Base-by-base conservation (phyloP, 1,140 invertebrate species). In the Olivierus martensii region DNA sequence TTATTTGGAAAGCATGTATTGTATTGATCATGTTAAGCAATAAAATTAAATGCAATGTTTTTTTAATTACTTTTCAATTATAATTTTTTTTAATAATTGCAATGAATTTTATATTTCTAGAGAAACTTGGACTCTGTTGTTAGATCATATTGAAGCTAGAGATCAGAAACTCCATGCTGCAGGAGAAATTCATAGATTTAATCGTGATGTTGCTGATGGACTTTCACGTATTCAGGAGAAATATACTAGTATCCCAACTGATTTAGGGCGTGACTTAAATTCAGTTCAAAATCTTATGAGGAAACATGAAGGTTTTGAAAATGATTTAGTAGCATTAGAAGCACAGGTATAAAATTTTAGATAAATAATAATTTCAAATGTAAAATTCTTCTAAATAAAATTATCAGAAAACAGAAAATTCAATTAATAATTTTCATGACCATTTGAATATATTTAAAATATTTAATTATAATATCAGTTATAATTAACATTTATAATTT, bases 161-260 rank as follows among this genome's bases (percentile, higher is more conserved):
- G 86, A 90, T 57, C 78, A 84, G 53, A 82, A 90, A 46, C 73
- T 98, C 9, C 79, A 82, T 62, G 91, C 89, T 1, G 93, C 93
- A 6, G 91, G 87, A 17, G 89, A 96, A 71, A 92, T 97, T 57
- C 93, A 97, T 69, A 77, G 90, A 38, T 97, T 95, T 76, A 93
- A 97, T 71, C 78, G 91, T 19, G 93, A 98, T 68, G 90, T 93
- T 0, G 87, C 85, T 7, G 93, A 98, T 65, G 84, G 92, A 5
- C 69, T 92, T 2, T 84, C 86, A 11, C 75, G 91, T 22, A 92
- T 95, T 35, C 83, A 87, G 62, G 86, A 90, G 63, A 93, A 94
- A 67, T 80, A 81, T 58, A 79, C 83, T 3, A 81, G 79, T 4
- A 75, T 93, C 35, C 83, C 87, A 7, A 83, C 84, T 11, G 88